Conservation (phyloP, 1,140 invertebrate species). For the Drosophila littoralis region DNA sequence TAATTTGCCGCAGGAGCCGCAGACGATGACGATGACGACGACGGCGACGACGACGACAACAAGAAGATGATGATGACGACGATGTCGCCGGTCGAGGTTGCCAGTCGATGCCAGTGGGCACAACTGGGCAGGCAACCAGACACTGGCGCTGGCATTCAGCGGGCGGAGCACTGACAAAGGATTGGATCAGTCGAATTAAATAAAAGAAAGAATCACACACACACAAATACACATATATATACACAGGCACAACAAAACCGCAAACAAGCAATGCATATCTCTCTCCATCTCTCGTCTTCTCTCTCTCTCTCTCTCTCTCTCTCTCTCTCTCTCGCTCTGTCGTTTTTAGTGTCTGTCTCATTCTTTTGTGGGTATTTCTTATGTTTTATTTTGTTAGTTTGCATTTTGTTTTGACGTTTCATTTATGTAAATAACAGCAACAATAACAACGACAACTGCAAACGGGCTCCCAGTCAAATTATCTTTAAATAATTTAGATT, state of each 20-base stretch:
- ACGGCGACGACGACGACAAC: slow-evolving; percentile 47
- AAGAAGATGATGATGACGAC: slow-evolving; percentile 37
- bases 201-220: slow-evolving; percentile 39
- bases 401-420: slow-evolving; percentile 62
- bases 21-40: slow-evolving; percentile 56
- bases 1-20: slow-evolving; percentile 79
- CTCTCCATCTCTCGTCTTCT: background rate
- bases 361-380: slow-evolving; percentile 25
- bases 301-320: background rate
- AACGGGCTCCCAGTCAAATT: slow-evolving; percentile 72
- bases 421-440: slow-evolving; percentile 74
- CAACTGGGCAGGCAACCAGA: slow-evolving; percentile 9
- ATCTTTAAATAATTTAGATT: slow-evolving; percentile 80
- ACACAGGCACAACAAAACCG: slow-evolving; percentile 17
- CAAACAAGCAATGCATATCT: slow-evolving; percentile 53
- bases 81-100: slow-evolving; percentile 23
- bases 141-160: background rate
- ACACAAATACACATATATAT: slow-evolving; percentile 21
- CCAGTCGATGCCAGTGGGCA: slow-evolving; percentile 23
- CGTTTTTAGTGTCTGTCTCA: background rate
- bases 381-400: slow-evolving; percentile 45
- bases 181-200: slow-evolving; percentile 41
- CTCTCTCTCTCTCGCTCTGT: background rate
- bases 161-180: slow-evolving; percentile 20
- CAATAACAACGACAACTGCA: slow-evolving; percentile 52